Base-by-base conservation (phyloP, 1,140 invertebrate species). In the Aphaenogaster ashmeadi region DNA sequence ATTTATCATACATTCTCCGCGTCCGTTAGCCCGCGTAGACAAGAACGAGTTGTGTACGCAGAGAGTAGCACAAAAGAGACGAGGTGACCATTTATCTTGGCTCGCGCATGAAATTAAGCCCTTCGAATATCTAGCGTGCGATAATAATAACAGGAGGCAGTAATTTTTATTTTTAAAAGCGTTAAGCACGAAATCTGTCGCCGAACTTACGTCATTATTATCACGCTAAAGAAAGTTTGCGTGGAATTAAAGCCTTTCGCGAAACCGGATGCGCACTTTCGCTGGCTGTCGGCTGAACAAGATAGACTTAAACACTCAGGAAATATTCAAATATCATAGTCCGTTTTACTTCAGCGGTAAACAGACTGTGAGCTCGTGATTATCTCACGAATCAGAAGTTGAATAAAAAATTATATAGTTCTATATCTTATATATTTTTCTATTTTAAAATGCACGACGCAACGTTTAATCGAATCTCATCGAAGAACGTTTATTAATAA, bases 91-190 rank as follows among this genome's bases (percentile, higher is more conserved):
- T 91, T 88, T 92, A 88, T 91, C 91, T 83, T 79, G 71, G 89
- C 64, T 38, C 60, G 47, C 44, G 38, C 36, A 64, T 74, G 87
- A 91, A 92, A 90, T 72, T 89, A 90, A 91, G 86, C 92, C 88
- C 89, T 90, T 80, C 81, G 71, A 88, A 64, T 54, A 79, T 91
- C 72, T 88, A 87, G 85, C 86, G 80, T 84, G 88, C 87, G 94
- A 94, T 91, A 93, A 92, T 93, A 95, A 94, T 94, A 94, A 94
- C 90, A 93, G 58, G n/a, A 64, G 92, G 92, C 94, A 92, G 91
- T 64, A 93, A 92, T 93, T 94, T 94, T 94, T 94, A 87, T 90
- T 90, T 80, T 71, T 47, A 92, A 90, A 92, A 89, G 92, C 93
- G 92, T 87, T 91, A 91, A 80, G 89, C 87, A 89, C 91, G 91